These are phyloP conservation scores for Ceramica pisi DNA, from an alignment of 2,888 invertebrate species.

Conservation along the genomic window DNA sequence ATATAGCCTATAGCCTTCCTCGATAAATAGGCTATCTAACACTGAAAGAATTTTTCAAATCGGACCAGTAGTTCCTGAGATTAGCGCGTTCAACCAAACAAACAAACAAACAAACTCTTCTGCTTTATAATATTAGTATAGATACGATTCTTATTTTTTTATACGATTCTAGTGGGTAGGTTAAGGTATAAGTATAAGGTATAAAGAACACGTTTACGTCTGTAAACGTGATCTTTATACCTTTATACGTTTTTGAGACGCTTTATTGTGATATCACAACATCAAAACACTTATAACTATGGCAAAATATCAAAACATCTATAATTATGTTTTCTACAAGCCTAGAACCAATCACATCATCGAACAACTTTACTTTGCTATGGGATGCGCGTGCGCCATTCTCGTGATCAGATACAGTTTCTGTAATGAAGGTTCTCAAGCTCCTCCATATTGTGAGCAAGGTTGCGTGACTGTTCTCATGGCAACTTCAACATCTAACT, in stretches of 20 bases:
- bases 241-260: neutral
- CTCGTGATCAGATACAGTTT: slow-evolving; percentile 53
- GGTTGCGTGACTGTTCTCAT: slow-evolving; percentile 62
- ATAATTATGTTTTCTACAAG: neutral
- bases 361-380: slow-evolving; percentile 11
- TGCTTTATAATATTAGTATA: no score
- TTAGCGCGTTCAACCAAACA: no score
- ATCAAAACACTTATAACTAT: neutral
- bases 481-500: slow-evolving; percentile 33
- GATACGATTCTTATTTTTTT: no score
- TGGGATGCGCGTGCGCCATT: slow-evolving; percentile 39
- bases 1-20: no score
- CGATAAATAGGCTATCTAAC: no score
- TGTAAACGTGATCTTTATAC: no score
- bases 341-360: slow-evolving; percentile 6
- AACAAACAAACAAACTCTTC: no score
- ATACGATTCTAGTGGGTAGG: no score
- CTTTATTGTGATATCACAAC: neutral
- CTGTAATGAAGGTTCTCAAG: slow-evolving; percentile 53
- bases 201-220: no score
- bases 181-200: no score
- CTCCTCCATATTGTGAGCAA: slow-evolving; percentile 61
- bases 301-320: neutral
- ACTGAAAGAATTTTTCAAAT: no score
- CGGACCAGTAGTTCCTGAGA: no score